A percentile compares a stretch with the other conserved stretches of the same genome.
Conservation (phyloP, 2,797 vertebrate genomes). For the Anniella stebbinsi region DNA sequence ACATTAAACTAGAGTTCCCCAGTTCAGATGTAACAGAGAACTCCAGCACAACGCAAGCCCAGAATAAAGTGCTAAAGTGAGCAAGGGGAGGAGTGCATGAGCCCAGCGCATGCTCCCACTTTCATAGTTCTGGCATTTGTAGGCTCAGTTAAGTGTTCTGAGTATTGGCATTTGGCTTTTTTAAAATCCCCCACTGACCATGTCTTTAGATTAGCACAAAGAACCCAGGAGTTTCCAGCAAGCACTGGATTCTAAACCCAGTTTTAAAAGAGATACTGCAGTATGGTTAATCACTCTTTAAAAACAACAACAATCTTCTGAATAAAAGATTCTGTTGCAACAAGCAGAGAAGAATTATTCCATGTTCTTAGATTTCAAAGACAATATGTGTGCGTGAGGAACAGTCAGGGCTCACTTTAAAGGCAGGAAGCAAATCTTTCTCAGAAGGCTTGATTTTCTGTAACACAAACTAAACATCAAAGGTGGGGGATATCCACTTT, state of each 20-base stretch:
- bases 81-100: background rate
- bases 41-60: background rate
- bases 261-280: background rate
- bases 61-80: background rate
- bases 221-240: background rate
- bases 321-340: background rate
- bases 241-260: background rate
- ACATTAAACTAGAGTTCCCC: background rate
- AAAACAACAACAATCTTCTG: background rate
- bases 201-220: constrained; percentile 13
- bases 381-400: background rate
- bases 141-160: constrained; percentile 15
- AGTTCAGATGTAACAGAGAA: background rate
- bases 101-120: background rate
- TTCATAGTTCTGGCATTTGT: background rate
- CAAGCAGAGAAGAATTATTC: background rate
- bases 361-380: background rate
- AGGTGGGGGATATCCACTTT: background rate
- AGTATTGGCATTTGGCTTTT: background rate
- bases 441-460: background rate
- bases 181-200: constrained; percentile 9
- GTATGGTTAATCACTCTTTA: background rate
- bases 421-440: background rate
- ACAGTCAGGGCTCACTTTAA: background rate
- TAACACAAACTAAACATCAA: background rate